Evolutionary conservation across 2,113 vertebrate genomes (phyloP).

Genomic region (Salvator merianae): DNA sequence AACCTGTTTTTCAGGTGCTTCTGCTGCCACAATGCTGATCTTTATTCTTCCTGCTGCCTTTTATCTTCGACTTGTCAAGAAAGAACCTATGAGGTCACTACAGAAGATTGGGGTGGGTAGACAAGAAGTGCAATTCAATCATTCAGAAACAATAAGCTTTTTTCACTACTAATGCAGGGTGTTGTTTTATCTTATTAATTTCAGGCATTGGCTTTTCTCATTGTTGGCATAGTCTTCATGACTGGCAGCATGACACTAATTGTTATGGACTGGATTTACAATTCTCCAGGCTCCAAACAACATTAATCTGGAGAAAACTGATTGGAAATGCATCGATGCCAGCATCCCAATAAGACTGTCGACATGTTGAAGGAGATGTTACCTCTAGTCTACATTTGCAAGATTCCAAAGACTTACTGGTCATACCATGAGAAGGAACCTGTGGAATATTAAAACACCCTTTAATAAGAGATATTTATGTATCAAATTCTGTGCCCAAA

Average conservation of each 20-base stretch:
- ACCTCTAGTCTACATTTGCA: constrained; percentile 63
- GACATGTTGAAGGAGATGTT: constrained; percentile 49
- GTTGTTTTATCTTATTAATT: constrained; percentile 44
- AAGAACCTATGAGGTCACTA: constrained; percentile 82
- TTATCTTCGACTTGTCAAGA: constrained; percentile 91
- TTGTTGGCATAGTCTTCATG: constrained; percentile 92
- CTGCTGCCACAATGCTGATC: constrained; percentile 95
- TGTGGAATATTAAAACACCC: constrained; percentile 44
- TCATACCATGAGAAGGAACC: constrained; percentile 51
- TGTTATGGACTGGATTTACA: constrained; percentile 92
- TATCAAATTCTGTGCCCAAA: constrained; percentile 54
- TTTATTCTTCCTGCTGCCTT: constrained; percentile 95
- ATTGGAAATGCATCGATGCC: constrained; percentile 52
- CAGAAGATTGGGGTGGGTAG: constrained; percentile 92
- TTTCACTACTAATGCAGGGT: constrained; percentile 27
- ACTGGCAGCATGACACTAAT: constrained; percentile 93
- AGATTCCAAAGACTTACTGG: constrained; percentile 70
- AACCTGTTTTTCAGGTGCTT: constrained; percentile 81
- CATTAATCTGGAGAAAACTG: constrained; percentile 67
- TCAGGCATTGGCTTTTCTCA: constrained; percentile 89
- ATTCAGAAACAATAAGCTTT: not conserved
- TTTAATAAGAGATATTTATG: constrained; percentile 61
- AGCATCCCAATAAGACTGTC: constrained; percentile 56
- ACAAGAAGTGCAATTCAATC: not conserved
- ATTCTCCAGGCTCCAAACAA: constrained; percentile 79